Conservation (phyloP, 2,797 vertebrate species). For the Crypturellus tataupa region DNA sequence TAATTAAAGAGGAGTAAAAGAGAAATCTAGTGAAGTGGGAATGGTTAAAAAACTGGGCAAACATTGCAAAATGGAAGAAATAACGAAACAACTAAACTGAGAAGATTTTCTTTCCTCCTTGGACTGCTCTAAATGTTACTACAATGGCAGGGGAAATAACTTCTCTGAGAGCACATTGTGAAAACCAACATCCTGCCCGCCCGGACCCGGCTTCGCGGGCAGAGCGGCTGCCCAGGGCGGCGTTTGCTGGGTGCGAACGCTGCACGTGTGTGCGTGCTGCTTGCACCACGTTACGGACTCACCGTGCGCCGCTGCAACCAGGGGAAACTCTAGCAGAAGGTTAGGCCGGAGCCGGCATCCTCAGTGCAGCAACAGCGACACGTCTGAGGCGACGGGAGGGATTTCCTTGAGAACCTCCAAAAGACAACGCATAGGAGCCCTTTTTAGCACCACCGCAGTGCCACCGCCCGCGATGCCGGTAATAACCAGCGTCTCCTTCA, state of each 20-base stretch:
- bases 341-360: too few species aligned
- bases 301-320: fast-evolving
- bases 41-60: neutral
- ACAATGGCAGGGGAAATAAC: neutral
- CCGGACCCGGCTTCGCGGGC: neutral
- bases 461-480: neutral
- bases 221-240: neutral
- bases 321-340: too few species aligned
- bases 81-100: neutral
- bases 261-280: fast-evolving
- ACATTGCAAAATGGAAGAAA: fast-evolving
- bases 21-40: neutral
- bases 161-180: neutral
- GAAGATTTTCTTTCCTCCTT: neutral
- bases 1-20: neutral
- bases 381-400: neutral
- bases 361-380: fast-evolving
- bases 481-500: neutral
- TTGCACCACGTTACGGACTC: neutral
- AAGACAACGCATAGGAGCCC: fast-evolving
- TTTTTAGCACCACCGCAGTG: neutral
- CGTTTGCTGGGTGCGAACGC: fast-evolving
- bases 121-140: neutral
- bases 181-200: neutral
- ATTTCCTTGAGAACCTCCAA: neutral